Evolutionary conservation across 2,113 vertebrate species (phyloP), one percentile per base, ranked within the genome.

Genomic region (Melanocharis versteri): DNA sequence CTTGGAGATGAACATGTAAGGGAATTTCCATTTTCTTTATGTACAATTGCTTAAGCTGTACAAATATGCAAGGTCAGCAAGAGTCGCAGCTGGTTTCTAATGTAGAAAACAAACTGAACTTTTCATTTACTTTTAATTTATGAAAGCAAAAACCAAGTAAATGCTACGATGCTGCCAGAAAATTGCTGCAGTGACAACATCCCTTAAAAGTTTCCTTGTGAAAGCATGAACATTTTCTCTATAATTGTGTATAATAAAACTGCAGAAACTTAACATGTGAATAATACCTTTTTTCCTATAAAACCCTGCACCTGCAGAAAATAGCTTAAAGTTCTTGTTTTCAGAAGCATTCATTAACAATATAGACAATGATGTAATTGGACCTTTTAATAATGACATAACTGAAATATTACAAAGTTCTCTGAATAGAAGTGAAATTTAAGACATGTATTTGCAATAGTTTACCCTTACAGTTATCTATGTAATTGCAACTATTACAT

Each of bases 251-350:
- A 76, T 42, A 94, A 86, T 66, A 90, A 90, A 95, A 90, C 80
- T 90, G 69, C 79, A 95, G 89, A 96, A 96, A 96, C 92, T 96
- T 97, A 89, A 54, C 73, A 92, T 78, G 61, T 94, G 91, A 86
- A 93, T 77, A 93, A 80, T 90, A 90, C 45, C 69, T 85, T 90
- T 92, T 90, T 73, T 48, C 85, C 47, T 96, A 37, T 84, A 93
- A 97, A 97, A 90, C 69, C 93, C 76, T 98, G 97, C 98, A 98
- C 98, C 98, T 98, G 98, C 96, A 97, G 96, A 97, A 96, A 96
- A 94, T 6, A 91, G 58, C 54, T 93, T 83, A 95, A 97, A 96
- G 87, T 97, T 91, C 82, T 83, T 94, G 68, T 77, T 91, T 93
- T 95, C 83, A 90, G 75, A 87, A 96, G 78, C 94, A 96, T 91